Evolutionary conservation across 2,888 invertebrate genomes (phyloP).

Genomic region (Hemaris fuciformis): DNA sequence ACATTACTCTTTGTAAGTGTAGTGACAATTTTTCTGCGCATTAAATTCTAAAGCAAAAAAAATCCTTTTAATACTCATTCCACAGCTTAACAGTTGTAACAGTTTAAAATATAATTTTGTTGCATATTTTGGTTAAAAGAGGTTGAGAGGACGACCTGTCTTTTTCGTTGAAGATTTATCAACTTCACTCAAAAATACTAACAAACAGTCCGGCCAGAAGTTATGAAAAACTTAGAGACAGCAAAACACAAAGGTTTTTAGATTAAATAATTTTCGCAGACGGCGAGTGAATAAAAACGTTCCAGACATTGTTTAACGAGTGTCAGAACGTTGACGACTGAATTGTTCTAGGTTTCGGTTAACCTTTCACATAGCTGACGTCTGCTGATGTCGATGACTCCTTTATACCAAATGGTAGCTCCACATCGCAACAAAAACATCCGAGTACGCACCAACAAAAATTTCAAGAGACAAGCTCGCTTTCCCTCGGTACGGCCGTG

Average conservation of each 20-base stretch:
- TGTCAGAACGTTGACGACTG: neutral
- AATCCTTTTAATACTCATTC: too few species aligned
- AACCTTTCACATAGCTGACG: slow-evolving; percentile 14
- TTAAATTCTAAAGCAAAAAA: neutral
- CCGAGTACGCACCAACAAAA: slow-evolving; percentile 39
- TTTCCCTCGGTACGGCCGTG: slow-evolving; percentile 63
- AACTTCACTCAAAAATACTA: neutral
- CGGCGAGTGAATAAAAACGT: neutral
- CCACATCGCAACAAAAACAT: slow-evolving; percentile 22
- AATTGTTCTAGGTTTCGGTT: slow-evolving; percentile 9
- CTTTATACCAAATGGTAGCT: slow-evolving; percentile 27
- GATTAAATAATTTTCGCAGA: neutral
- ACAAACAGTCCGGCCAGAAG: neutral
- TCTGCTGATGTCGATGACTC: slow-evolving; percentile 13
- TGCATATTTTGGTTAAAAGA: neutral
- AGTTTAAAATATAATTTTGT: neutral
- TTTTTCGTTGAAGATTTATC: neutral
- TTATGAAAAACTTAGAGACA: neutral
- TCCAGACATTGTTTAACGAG: neutral
- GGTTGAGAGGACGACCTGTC: neutral
- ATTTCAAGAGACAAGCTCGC: slow-evolving; percentile 67
- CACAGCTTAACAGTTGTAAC: too few species aligned
- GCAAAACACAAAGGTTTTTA: neutral
- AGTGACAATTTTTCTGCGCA: neutral
- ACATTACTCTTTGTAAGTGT: neutral